phyloP scores from a whole-genome alignment of 2,797 vertebrate species.

The Syngnathus acus region DNA sequence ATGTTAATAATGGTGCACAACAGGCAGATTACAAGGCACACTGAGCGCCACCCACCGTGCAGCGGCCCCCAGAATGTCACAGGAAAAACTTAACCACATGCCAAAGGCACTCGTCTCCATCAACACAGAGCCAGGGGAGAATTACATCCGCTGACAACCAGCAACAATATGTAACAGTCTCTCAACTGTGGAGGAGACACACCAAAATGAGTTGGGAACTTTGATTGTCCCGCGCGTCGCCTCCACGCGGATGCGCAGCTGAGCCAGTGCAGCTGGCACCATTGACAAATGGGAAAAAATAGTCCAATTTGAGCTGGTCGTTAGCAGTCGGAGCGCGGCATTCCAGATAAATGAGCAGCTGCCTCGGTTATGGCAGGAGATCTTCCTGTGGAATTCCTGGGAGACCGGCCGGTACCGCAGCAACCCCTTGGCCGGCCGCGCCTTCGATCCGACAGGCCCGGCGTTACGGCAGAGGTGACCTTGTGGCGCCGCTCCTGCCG shows the following conservation, averaged over 20 bases:
- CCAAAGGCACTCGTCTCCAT: conserved; percentile 62
- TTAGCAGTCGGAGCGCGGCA: conserved; percentile 76
- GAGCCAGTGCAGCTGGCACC: conserved; percentile 80
- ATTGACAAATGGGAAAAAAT: conserved; percentile 90
- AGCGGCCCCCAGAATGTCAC: conserved; percentile 53
- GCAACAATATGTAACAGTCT: conserved; percentile 55
- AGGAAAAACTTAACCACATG: conserved; percentile 58
- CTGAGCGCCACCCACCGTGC: conserved; percentile 41
- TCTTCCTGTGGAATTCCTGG: conserved; percentile 73
- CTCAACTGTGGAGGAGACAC: conserved; percentile 56
- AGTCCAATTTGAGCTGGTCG: conserved; percentile 89
- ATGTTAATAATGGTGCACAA: conserved; percentile 41
- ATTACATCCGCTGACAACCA: conserved; percentile 57
- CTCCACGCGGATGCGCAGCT: conserved; percentile 76
- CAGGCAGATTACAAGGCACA: conserved; percentile 48
- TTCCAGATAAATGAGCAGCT: conserved; percentile 79
- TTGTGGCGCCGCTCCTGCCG: conserved; percentile 68
- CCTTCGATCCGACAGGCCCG: conserved; percentile 68
- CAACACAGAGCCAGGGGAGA: conserved; percentile 49
- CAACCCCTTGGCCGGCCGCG: conserved; percentile 69
- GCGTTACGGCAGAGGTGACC: conserved; percentile 76
- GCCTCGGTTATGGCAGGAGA: conserved; percentile 82
- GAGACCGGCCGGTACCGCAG: conserved; percentile 67
- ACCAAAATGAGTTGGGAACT: conserved; percentile 80
- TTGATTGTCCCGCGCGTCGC: conserved; percentile 75